Conservation (phyloP, 2,888 invertebrate species). For the Anoncus sp. region DNA sequence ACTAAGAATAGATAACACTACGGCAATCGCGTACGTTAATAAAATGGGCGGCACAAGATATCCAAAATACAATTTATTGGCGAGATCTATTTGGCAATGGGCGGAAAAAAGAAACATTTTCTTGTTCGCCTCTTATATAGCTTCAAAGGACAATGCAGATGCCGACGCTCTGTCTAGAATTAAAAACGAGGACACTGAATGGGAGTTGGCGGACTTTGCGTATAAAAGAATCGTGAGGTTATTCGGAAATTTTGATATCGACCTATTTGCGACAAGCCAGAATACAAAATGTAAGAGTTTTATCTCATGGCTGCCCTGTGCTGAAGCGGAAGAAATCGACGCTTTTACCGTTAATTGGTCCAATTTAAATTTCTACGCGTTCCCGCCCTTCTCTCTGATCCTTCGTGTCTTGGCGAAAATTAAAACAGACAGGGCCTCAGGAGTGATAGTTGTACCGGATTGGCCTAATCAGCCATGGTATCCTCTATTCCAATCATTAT, state of each 20-base stretch:
- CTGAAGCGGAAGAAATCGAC: slow-evolving; percentile 25
- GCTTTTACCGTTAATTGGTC: slow-evolving; percentile 42
- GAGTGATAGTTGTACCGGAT: slow-evolving; percentile 44
- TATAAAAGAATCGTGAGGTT: slow-evolving; percentile 7
- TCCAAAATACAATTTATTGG: slow-evolving; percentile 20
- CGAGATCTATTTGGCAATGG: slow-evolving; percentile 48
- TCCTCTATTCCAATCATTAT: slow-evolving; percentile 23
- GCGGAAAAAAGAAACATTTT: slow-evolving; percentile 37
- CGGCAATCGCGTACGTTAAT: slow-evolving; percentile 48
- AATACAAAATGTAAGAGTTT: slow-evolving; percentile 45
- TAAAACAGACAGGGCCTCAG: slow-evolving; percentile 22
- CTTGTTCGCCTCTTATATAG: slow-evolving; percentile 44
- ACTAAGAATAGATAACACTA: slow-evolving; percentile 45
- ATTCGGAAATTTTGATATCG: slow-evolving; percentile 34
- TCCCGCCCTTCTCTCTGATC: slow-evolving; percentile 45
- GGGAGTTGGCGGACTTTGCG: slow-evolving; percentile 23
- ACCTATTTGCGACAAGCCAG: slow-evolving; percentile 32
- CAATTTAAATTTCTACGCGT: slow-evolving; percentile 42
- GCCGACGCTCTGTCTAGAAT: slow-evolving; percentile 43
- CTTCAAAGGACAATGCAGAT: slow-evolving; percentile 38
- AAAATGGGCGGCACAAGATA: slow-evolving; percentile 47
- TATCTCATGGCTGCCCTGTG: slow-evolving; percentile 46
- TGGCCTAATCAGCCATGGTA: slow-evolving; percentile 48
- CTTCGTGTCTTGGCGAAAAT: slow-evolving; percentile 28
- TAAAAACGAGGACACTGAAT: slow-evolving; percentile 46